These are phyloP conservation scores for Danionella dracula DNA, from an alignment of 2,797 vertebrate genomes.

Conservation along the genomic window DNA sequence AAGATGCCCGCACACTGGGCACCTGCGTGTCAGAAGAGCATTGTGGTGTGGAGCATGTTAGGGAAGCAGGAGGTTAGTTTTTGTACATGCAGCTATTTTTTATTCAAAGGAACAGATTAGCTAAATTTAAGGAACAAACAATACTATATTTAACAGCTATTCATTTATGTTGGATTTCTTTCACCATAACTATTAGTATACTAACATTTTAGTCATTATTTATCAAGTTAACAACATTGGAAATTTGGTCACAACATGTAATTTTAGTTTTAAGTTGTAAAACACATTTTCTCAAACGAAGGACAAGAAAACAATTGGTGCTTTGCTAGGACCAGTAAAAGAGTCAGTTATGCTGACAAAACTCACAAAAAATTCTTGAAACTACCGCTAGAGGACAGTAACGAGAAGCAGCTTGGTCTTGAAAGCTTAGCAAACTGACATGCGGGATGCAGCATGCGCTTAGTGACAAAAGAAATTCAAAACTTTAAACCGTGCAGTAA, in stretches of 20 bases:
- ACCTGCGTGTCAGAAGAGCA: slow-evolving; percentile 73
- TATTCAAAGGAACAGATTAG: background rate
- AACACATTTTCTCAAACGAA: no score
- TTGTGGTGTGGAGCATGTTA: slow-evolving; percentile 49
- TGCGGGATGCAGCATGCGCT: slow-evolving; percentile 15
- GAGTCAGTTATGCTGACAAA: no score
- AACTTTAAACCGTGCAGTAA: background rate
- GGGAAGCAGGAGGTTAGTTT: slow-evolving; percentile 42
- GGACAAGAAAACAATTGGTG: no score
- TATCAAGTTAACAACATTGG: no score
- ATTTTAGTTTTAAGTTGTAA: no score
- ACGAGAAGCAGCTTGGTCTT: background rate
- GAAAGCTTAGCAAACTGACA: background rate
- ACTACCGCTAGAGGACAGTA: background rate
- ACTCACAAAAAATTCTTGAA: background rate
- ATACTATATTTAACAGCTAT: no score
- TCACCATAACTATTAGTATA: no score
- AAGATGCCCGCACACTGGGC: slow-evolving; percentile 93
- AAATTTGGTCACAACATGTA: no score
- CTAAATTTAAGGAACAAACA: no score
- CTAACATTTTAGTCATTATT: no score
- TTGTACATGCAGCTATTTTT: slow-evolving; percentile 53
- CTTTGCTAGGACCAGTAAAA: no score
- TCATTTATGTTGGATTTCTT: no score
- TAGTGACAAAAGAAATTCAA: background rate